These are phyloP conservation scores for Sarcophaga subvicina DNA, from an alignment of 2,888 invertebrate genomes.

Conservation along the genomic window DNA sequence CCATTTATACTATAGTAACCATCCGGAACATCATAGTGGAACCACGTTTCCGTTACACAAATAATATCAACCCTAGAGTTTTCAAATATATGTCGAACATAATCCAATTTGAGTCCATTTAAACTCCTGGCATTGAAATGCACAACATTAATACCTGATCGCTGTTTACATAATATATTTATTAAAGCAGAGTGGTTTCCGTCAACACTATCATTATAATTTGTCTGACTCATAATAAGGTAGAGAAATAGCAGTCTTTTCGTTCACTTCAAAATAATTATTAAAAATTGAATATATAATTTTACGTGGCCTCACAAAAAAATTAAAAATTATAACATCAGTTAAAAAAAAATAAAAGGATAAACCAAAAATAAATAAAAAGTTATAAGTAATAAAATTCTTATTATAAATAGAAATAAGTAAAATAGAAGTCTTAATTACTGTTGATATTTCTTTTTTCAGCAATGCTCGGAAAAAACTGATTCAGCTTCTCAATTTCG, in stretches of 20 bases:
- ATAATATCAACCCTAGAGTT: conserved; percentile 31
- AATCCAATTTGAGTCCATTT: conserved; percentile 25
- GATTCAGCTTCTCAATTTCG: too few relatives aligned
- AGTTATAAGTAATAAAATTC: too few relatives aligned
- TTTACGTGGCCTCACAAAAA: too few relatives aligned
- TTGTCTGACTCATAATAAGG: neutral
- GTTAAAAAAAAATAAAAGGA: too few relatives aligned
- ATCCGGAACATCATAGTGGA: conserved; percentile 1
- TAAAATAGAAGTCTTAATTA: too few relatives aligned
- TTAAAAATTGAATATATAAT: too few relatives aligned
- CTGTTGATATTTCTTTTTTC: too few relatives aligned
- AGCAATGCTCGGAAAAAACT: too few relatives aligned
- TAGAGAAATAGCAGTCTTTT: neutral
- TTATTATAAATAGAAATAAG: too few relatives aligned
- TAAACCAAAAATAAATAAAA: too few relatives aligned
- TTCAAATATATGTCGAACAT: conserved; percentile 34
- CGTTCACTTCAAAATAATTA: too few relatives aligned
- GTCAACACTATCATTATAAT: conserved; percentile 15
- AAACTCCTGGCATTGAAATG: conserved; percentile 41
- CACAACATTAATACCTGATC: conserved; percentile 18
- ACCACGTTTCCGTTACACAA: conserved; percentile 44
- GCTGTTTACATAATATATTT: conserved; percentile 33
- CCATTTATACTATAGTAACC: neutral
- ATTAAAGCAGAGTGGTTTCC: conserved; percentile 17
- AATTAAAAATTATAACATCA: too few relatives aligned